Evolutionary conservation across 2,797 vertebrate species (phyloP).

Genomic region (Brachymystax lenok): DNA sequence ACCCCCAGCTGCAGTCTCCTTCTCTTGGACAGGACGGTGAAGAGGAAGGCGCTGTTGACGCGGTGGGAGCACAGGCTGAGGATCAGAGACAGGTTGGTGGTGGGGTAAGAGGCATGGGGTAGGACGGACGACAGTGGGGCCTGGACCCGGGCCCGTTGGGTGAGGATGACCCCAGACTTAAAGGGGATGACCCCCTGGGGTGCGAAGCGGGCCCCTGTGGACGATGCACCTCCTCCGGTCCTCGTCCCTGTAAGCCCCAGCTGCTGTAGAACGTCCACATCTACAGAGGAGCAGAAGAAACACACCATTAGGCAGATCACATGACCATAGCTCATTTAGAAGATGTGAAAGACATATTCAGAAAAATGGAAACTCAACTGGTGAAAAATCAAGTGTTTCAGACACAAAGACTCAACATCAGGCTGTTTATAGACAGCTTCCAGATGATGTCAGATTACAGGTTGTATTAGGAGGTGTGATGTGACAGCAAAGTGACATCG

Average conservation of each 20-base stretch:
- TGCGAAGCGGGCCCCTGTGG: constrained; percentile 65
- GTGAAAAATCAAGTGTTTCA: neutral
- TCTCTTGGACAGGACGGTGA: constrained; percentile 82
- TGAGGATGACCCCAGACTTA: constrained; percentile 92
- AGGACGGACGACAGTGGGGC: constrained; percentile 79
- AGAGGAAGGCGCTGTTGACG: constrained; percentile 93
- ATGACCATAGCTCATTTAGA: neutral
- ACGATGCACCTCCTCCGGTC: constrained; percentile 16
- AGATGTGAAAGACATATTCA: neutral
- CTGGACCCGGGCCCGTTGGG: constrained; percentile 83
- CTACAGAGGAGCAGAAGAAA: constrained; percentile 65
- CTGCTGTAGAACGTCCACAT: constrained; percentile 93
- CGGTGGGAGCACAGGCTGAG: constrained; percentile 91
- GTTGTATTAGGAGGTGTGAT: neutral
- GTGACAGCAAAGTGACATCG: neutral
- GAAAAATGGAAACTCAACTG: neutral
- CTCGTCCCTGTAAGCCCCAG: constrained; percentile 86
- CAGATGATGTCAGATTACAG: neutral
- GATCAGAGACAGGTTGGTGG: constrained; percentile 82
- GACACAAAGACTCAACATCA: neutral
- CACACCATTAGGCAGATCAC: constrained; percentile 2
- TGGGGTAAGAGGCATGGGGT: constrained; percentile 72
- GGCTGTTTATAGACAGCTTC: neutral
- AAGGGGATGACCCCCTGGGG: constrained; percentile 90
- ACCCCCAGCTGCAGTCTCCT: constrained; percentile 90